Percentiles rank a stretch among this genome's conserved stretches.
phyloP scores from a whole-genome alignment of 2,888 invertebrate species.

The Beris chalybata region DNA sequence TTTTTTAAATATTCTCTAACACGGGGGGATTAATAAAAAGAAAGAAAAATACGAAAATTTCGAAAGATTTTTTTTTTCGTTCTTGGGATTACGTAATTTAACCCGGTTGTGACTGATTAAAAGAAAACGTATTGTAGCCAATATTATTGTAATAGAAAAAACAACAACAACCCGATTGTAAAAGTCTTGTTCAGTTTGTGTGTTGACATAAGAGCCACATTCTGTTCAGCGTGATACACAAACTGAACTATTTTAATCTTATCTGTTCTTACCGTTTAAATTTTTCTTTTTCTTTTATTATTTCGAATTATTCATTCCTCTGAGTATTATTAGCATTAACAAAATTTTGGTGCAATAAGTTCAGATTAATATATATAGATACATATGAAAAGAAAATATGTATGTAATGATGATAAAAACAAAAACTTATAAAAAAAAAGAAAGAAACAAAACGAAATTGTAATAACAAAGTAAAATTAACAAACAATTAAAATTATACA shows the following conservation, averaged over 20 bases:
- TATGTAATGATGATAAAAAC: no score
- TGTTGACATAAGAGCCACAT: no score
- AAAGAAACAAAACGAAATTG: no score
- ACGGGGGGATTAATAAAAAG: no score
- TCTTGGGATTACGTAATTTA: not conserved
- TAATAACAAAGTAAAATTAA: slow-evolving; percentile 2
- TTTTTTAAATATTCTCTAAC: no score
- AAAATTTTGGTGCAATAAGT: slow-evolving; percentile 30
- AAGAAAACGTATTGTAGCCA: slow-evolving; percentile 11
- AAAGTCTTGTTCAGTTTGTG: no score
- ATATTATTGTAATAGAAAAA: not conserved
- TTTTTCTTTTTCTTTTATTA: slow-evolving; percentile 8
- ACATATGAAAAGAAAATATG: not conserved
- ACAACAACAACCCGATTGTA: not conserved
- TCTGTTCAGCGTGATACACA: not conserved
- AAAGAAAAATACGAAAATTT: no score
- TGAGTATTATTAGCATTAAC: slow-evolving; percentile 32
- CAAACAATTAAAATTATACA: slow-evolving; percentile 10
- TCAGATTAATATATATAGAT: not conserved
- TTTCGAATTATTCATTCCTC: slow-evolving; percentile 32
- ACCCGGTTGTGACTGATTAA: slow-evolving; percentile 10
- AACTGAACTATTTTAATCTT: not conserved
- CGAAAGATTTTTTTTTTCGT: no score
- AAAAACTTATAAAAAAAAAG: no score
- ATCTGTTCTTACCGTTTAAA: not conserved